Evolutionary conservation across 1,140 invertebrate species (phyloP).

Genomic region (Ceratosolen solmsi): DNA sequence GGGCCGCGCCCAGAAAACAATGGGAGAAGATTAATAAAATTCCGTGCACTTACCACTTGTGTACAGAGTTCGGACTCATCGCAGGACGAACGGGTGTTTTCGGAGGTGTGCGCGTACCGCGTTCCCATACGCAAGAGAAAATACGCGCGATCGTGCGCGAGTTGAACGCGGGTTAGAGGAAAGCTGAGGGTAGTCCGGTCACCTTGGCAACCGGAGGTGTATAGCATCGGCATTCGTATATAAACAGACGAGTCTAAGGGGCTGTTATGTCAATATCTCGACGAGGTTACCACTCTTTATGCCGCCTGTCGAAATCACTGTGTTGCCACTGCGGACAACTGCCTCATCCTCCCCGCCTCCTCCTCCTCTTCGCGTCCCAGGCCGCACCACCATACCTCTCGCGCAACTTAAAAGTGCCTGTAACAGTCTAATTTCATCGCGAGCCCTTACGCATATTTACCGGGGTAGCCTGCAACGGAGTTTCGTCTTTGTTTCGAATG

Average conservation of each 20-base stretch:
- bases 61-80: background rate
- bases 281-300: background rate
- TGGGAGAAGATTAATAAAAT: background rate
- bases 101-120: background rate
- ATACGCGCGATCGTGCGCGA: background rate
- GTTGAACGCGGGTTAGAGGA: constrained; percentile 37
- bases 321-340: background rate
- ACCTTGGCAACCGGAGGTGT: constrained; percentile 54
- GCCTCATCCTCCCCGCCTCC: background rate
- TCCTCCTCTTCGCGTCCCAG: background rate
- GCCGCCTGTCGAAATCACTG: constrained; percentile 16
- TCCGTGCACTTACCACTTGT: background rate
- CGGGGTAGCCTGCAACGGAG: background rate
- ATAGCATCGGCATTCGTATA: constrained; percentile 52
- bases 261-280: constrained; percentile 56
- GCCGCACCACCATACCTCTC: background rate
- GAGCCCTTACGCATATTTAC: background rate
- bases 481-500: background rate
- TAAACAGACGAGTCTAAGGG: constrained; percentile 53
- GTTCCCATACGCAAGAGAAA: background rate
- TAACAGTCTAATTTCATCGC: background rate
- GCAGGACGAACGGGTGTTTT: background rate
- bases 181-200: constrained; percentile 51
- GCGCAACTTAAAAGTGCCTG: too few species aligned
- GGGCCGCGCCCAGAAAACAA: too few species aligned